phyloP scores from a whole-genome alignment of 2,888 invertebrate species.

The Melieria omissa region DNA sequence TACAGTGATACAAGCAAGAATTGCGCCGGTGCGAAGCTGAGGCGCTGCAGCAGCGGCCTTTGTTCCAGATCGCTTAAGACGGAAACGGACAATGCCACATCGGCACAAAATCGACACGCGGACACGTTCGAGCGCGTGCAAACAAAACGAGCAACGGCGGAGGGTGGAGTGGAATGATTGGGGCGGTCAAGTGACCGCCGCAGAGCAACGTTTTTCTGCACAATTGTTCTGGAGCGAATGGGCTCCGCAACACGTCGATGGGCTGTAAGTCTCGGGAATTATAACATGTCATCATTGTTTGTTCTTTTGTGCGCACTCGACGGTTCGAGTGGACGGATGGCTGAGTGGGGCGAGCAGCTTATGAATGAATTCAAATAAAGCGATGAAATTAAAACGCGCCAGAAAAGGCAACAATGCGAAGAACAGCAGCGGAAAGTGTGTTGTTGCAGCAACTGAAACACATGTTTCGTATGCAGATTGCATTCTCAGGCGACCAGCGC shows the following conservation, averaged over 20 bases:
- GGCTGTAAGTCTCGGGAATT: constrained; percentile 44
- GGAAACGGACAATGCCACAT: constrained; percentile 51
- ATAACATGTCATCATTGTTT: constrained; percentile 63
- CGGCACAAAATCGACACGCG: constrained; percentile 47
- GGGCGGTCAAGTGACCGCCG: constrained; percentile 24
- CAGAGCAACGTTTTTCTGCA: constrained; percentile 27
- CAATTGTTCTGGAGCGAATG: constrained; percentile 36
- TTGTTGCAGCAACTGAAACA: constrained; percentile 43
- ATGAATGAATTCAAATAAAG: constrained; percentile 47
- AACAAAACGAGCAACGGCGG: constrained; percentile 28
- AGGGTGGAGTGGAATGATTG: not conserved
- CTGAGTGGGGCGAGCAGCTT: constrained; percentile 20
- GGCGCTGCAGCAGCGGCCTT: constrained; percentile 9
- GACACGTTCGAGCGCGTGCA: constrained; percentile 46
- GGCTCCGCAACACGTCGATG: constrained; percentile 44
- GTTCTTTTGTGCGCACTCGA: constrained; percentile 47
- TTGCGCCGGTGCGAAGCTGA: too few relatives aligned
- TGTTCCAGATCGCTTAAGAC: constrained; percentile 60
- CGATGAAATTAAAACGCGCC: constrained; percentile 41
- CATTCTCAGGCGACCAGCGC: constrained; percentile 29
- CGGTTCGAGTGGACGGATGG: constrained; percentile 8
- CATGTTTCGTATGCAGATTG: constrained; percentile 42
- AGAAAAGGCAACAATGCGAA: constrained; percentile 12
- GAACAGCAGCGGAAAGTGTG: constrained; percentile 23
- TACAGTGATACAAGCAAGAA: constrained; percentile 23